Evolutionary conservation across 2,797 vertebrate species (phyloP).

Genomic region (Poeciliopsis paucimaculata): DNA sequence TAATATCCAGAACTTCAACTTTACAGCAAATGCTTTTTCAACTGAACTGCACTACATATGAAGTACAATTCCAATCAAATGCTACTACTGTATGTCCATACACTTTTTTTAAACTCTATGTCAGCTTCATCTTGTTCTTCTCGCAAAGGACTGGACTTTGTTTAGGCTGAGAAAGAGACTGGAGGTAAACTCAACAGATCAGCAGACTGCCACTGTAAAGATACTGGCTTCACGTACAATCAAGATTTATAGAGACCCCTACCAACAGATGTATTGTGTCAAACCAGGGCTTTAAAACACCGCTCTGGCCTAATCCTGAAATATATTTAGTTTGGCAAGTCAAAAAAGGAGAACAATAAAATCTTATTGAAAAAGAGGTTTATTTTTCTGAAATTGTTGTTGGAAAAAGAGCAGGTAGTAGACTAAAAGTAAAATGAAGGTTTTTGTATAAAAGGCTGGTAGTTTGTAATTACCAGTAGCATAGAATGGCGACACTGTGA

Average conservation of each 20-base stretch:
- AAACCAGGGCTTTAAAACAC: background rate
- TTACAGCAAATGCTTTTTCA: background rate
- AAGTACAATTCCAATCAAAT: background rate
- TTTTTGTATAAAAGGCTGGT: background rate
- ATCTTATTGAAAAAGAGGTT: background rate
- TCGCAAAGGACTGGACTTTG: background rate
- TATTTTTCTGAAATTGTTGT: background rate
- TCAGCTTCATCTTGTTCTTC: background rate
- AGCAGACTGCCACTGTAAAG: background rate
- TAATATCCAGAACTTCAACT: background rate
- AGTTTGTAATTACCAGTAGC: constrained; percentile 17
- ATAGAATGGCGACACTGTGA: background rate
- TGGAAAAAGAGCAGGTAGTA: background rate
- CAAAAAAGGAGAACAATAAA: background rate
- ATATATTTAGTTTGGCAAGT: background rate
- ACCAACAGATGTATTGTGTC: too few relatives aligned
- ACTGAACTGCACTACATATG: background rate
- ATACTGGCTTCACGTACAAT: background rate
- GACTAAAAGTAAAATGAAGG: background rate
- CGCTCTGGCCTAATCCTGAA: background rate
- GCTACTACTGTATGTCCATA: background rate
- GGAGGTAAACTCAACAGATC: background rate
- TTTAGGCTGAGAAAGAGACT: background rate
- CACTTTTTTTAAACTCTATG: background rate
- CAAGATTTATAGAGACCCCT: background rate